Conservation (phyloP, 2,888 invertebrate species). For the Mycogona germanica region DNA sequence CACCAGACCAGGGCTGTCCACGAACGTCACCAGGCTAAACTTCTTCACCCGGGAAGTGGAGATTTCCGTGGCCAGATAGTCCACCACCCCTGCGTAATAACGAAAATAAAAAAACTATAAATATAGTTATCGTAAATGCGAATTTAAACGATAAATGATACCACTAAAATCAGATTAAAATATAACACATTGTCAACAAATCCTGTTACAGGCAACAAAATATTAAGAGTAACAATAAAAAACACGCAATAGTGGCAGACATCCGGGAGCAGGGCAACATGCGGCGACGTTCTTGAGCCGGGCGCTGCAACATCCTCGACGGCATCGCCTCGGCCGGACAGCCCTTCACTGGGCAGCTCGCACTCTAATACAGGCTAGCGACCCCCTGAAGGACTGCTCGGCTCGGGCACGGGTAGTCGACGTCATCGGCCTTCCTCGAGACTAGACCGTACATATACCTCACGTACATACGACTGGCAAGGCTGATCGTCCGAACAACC, state of each 20-base stretch:
- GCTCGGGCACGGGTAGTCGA: constrained; percentile 27
- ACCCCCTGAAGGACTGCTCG: constrained; percentile 38
- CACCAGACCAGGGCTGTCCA: constrained; percentile 46
- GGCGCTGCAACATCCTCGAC: no score
- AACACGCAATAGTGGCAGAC: no score
- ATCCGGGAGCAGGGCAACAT: no score
- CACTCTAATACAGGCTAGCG: constrained; percentile 33
- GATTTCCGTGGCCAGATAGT: constrained; percentile 43
- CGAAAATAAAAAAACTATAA: neutral
- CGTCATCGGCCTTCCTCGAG: no score
- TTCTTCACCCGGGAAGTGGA: constrained; percentile 44
- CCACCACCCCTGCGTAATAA: constrained; percentile 38
- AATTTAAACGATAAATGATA: neutral
- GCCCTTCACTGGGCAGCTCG: constrained; percentile 47
- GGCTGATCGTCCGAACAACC: no score
- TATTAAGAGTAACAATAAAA: no score
- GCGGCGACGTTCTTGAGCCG: no score
- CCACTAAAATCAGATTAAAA: no score
- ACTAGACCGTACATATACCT: no score
- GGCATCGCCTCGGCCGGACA: no score
- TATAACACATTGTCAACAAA: neutral
- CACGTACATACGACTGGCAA: no score
- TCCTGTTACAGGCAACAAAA: no score
- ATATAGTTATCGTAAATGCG: neutral
- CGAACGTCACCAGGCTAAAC: constrained; percentile 44